These are phyloP conservation scores for Mus pahari DNA, from an alignment of 2,113 vertebrate genomes.

Conservation along the genomic window DNA sequence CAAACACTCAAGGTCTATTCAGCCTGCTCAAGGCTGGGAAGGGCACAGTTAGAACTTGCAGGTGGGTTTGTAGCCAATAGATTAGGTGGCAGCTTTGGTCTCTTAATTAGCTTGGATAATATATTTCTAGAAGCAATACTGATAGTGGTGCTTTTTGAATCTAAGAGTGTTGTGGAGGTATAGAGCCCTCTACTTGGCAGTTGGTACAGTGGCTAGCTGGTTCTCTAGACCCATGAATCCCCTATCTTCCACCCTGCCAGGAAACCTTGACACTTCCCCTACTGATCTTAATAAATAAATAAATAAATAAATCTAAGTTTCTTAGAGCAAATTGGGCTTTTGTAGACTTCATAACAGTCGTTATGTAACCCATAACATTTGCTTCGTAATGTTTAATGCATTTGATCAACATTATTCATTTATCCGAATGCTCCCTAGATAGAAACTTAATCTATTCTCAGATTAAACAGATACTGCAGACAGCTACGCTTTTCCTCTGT, in stretches of 20 bases:
- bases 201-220: background rate
- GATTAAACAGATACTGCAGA: background rate
- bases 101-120: background rate
- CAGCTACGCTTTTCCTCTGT: background rate
- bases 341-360: background rate
- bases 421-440: background rate
- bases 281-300: background rate
- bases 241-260: background rate
- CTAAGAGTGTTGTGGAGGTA: background rate
- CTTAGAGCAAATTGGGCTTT: background rate
- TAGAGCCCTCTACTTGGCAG: too few species aligned
- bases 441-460: background rate
- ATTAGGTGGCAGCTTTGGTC: background rate
- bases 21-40: too few species aligned
- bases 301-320: constrained; percentile 22
- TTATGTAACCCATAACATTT: background rate
- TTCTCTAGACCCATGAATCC: background rate
- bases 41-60: background rate
- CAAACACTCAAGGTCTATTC: too few species aligned
- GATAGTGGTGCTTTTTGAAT: background rate
- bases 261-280: background rate
- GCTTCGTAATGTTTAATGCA: background rate
- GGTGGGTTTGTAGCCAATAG: background rate
- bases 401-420: background rate
- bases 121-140: background rate